phyloP scores from a whole-genome alignment of 1,140 invertebrate species.

The Platyscapa corneri region DNA sequence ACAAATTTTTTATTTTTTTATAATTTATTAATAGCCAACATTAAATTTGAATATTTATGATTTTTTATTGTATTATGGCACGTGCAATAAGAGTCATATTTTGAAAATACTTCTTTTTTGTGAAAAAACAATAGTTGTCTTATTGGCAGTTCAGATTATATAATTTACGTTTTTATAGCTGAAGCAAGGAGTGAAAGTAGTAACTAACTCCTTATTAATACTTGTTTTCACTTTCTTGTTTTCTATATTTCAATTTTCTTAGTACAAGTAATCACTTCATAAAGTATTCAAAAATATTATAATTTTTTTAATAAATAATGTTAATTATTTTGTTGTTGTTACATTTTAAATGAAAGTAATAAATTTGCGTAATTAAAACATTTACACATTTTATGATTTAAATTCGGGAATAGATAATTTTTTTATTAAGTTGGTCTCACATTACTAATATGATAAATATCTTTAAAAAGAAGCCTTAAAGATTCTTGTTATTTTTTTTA shows the following conservation, averaged over 20 bases:
- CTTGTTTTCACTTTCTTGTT: slow-evolving; percentile 41
- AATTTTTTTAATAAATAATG: neutral
- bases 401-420: neutral
- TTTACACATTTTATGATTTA: neutral
- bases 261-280: neutral
- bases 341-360: neutral
- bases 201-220: slow-evolving; percentile 4
- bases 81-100: slow-evolving; percentile 3
- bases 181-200: slow-evolving; percentile 41
- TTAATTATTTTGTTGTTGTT: neutral
- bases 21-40: neutral
- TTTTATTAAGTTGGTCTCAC: neutral
- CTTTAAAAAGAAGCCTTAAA: neutral
- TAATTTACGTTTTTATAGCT: slow-evolving; percentile 21
- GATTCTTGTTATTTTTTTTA: neutral
- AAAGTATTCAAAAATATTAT: neutral
- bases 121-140: slow-evolving; percentile 19
- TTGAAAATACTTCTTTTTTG: neutral
- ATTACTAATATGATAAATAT: neutral
- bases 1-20: neutral
- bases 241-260: neutral
- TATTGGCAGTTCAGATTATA: slow-evolving; percentile 14
- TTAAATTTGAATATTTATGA: neutral
- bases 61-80: slow-evolving; percentile 2
- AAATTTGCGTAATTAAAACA: neutral